Base-by-base conservation (phyloP, 2,888 invertebrate genomes). In the Rhyacophila evoluta region DNA sequence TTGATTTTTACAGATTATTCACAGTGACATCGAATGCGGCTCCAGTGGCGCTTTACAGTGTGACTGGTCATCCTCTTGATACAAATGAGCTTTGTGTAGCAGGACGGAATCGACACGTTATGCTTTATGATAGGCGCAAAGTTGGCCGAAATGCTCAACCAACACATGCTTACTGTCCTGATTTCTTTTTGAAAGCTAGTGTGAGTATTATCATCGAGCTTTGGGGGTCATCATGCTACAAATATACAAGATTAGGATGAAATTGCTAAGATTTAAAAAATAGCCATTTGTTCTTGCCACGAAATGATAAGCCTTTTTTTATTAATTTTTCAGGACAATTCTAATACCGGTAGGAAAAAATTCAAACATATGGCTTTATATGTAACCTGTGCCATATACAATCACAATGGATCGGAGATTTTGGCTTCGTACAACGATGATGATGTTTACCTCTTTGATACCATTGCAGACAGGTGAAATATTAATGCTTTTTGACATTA, bases 391-490 rank as follows among this genome's bases (percentile, higher is more conserved):
- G 96, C 96, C 5, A 93, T 97, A 1, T 98, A 96, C 88, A 98
- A 96, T 87, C 93, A 96, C 88, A 94, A 95, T 87, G 98, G 98
- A 67, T 92, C 94, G 73, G 97, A 98, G 89, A 93, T 98, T 74
- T 89, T 98, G 10, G 97, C 95, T n/a, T 95, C 97, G 0, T 98
- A 98, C 86, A 97, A 96, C 86, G 97, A 98, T 85, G 97, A 97
- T 81, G 95, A 96, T 84, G 95, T 98, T 83, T 98, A 96, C 87
- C 89, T 98, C 38, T 98, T 97, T 85, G 94, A 97, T 85, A 91
- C 92, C 15, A 89, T 86, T 67, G 86, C 86, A 1, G 91, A 91
- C 82, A 86, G 87, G 0, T 86, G 85, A 77, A 74, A 33, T 4
- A 33, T 33, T 33, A n/a, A n/a, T n/a, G n/a, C n/a, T n/a, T n/a